Evolutionary conservation across 2,113 vertebrate genomes (phyloP).

Genomic region (Semicossyphus pulcher): DNA sequence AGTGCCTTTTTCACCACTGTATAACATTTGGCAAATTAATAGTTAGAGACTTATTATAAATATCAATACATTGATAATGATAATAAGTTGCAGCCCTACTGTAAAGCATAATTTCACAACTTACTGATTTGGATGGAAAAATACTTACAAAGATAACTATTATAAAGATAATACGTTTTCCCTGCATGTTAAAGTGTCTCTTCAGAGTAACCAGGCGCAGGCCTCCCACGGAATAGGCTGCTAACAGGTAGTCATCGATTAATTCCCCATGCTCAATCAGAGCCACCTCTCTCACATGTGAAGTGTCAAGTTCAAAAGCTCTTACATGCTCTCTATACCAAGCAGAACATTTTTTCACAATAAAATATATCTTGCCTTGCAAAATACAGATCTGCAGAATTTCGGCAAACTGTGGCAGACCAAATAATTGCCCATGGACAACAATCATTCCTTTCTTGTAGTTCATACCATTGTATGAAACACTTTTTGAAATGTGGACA

Average conservation of each 20-base stretch:
- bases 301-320: slow-evolving; percentile 18
- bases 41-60: no score
- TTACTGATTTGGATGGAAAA: no score
- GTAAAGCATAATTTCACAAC: no score
- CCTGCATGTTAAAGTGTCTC: slow-evolving; percentile 11
- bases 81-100: no score
- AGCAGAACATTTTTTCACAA: slow-evolving; percentile 1
- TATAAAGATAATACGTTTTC: no score
- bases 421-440: slow-evolving; percentile 12
- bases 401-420: slow-evolving; percentile 24
- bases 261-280: slow-evolving; percentile 28
- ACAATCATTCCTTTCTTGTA: slow-evolving; percentile 28
- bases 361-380: slow-evolving; percentile 2
- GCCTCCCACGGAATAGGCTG: slow-evolving; percentile 23
- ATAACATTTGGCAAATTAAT: no score
- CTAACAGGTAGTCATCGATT: slow-evolving; percentile 11
- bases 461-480: slow-evolving; percentile 10
- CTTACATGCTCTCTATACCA: slow-evolving; percentile 28
- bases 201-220: slow-evolving; percentile 18
- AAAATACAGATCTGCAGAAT: slow-evolving; percentile 31
- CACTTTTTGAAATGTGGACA: slow-evolving; percentile 11
- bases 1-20: no score
- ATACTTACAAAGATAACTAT: no score
- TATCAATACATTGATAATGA: no score
- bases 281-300: slow-evolving; percentile 17